Evolutionary conservation across 2,888 invertebrate species (phyloP).

Genomic region (Leptogaster cylindrica): DNA sequence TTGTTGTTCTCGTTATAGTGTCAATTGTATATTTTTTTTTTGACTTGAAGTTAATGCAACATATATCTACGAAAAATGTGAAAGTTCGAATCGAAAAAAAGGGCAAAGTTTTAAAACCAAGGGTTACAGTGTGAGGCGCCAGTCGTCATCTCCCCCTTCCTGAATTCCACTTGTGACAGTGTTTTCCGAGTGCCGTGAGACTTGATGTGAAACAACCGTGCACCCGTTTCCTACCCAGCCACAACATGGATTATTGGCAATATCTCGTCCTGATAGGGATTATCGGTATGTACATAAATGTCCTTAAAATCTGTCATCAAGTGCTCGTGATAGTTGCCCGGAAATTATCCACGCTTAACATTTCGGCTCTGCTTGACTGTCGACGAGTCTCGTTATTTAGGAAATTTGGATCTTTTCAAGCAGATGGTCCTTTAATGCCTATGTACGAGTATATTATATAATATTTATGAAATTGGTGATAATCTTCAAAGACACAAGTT

Average conservation of each 20-base stretch:
- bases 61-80: conserved; percentile 4
- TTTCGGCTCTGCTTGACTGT: no score
- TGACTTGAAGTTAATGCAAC: no score
- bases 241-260: conserved; percentile 10
- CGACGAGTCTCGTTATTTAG: no score
- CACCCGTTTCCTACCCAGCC: neutral
- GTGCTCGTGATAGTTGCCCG: neutral
- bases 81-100: neutral
- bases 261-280: neutral
- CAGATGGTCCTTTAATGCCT: no score
- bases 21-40: no score
- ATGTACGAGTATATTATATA: no score
- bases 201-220: neutral
- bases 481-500: no score
- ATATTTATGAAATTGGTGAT: no score
- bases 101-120: no score
- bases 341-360: neutral
- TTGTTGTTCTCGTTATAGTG: conserved; percentile 5
- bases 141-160: neutral
- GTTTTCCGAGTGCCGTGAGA: neutral
- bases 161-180: neutral
- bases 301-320: neutral
- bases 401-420: no score
- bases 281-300: neutral
- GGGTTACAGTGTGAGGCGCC: no score